Conservation (phyloP, 2,113 vertebrate species). For the Corythornis madagascariensis region DNA sequence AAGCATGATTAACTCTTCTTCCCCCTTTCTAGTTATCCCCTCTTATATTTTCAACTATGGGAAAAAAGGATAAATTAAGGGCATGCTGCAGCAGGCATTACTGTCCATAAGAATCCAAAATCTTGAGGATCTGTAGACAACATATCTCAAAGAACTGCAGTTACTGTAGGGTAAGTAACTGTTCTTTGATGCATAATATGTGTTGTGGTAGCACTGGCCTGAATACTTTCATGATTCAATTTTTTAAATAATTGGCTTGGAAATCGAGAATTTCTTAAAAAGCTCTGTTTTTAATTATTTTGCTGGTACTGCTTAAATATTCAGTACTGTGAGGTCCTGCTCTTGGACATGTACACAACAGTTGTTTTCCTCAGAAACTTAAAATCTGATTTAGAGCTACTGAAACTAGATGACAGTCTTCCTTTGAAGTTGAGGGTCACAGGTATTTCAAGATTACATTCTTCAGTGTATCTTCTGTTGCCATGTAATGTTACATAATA, state of each 20-base stretch:
- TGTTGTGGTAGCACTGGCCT: neutral
- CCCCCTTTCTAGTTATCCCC: neutral
- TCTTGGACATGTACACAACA: neutral
- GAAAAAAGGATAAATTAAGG: neutral
- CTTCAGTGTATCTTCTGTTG: neutral
- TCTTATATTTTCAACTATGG: neutral
- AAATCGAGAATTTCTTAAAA: neutral
- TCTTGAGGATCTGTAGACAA: neutral
- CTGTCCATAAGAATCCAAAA: neutral
- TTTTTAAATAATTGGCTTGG: neutral
- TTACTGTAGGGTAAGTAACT: neutral
- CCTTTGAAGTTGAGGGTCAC: neutral
- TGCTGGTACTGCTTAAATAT: neutral
- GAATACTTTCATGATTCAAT: neutral
- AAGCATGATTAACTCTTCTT: neutral
- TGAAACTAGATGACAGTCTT: neutral
- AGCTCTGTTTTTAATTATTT: neutral
- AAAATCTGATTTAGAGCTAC: neutral
- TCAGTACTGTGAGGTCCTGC: neutral
- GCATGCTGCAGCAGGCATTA: neutral
- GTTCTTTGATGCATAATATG: neutral
- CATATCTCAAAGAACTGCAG: neutral
- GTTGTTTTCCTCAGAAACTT: neutral
- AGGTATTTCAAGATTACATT: neutral
- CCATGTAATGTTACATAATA: neutral